Conservation (phyloP, 2,797 vertebrate species). For the Etheostoma perlongum region DNA sequence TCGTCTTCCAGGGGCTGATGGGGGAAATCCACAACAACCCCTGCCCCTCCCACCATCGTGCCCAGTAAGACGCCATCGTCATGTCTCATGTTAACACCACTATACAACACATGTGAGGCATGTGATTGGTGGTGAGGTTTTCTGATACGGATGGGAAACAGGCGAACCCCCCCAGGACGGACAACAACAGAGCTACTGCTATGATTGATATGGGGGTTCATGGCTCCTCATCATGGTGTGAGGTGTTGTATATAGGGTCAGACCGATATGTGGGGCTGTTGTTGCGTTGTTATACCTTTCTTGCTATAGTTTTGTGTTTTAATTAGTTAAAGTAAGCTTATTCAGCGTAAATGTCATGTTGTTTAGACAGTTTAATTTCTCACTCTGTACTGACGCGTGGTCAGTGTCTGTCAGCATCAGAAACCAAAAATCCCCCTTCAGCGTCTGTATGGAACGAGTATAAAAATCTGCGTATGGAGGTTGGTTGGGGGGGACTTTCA, state of each 20-base stretch:
- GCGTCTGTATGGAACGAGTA: too few species aligned
- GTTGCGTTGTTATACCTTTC: background rate
- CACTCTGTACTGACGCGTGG: too few species aligned
- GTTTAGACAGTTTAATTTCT: background rate
- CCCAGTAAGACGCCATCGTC: conserved; percentile 32
- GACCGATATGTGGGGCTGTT: conserved; percentile 33
- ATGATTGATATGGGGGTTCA: conserved; percentile 52
- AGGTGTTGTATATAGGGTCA: conserved; percentile 25
- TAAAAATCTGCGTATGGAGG: too few species aligned
- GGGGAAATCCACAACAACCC: conserved; percentile 10
- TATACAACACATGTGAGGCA: conserved; percentile 68
- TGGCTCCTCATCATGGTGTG: conserved; percentile 30
- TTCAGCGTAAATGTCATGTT: background rate
- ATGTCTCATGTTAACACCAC: conserved; percentile 58
- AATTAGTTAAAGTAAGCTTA: background rate
- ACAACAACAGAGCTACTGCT: conserved; percentile 67
- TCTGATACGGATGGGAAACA: conserved; percentile 35
- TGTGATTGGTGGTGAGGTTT: conserved; percentile 53
- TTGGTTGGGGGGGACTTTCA: too few species aligned
- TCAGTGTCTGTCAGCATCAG: too few species aligned
- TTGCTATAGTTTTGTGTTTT: background rate
- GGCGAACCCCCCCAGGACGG: conserved; percentile 40
- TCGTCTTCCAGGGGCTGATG: conserved; percentile 31
- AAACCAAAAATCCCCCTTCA: too few species aligned
- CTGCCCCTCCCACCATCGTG: conserved; percentile 19